Conservation (phyloP, 2,888 invertebrate species). For the Busseola fusca region DNA sequence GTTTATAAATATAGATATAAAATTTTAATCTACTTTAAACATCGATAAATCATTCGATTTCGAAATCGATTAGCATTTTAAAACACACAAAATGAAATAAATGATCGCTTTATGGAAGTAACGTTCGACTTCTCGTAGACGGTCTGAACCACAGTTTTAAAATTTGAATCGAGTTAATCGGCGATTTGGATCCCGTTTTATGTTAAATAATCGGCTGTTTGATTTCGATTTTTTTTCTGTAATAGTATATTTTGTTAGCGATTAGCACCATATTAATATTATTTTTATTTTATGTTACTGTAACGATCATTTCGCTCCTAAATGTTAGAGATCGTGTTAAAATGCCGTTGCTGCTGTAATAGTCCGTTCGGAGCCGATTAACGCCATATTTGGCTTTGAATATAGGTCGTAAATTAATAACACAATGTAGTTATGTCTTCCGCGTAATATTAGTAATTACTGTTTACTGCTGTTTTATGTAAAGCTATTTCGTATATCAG, state of each 20-base stretch:
- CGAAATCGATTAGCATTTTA: slow-evolving; percentile 55
- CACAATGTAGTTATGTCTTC: slow-evolving; percentile 33
- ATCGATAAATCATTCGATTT: slow-evolving; percentile 55
- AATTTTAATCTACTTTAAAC: slow-evolving; percentile 48
- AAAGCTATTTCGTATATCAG: slow-evolving; percentile 7
- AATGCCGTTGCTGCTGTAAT: slow-evolving; percentile 34
- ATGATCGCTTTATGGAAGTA: slow-evolving; percentile 45
- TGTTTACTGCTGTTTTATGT: slow-evolving; percentile 26
- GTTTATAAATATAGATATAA: slow-evolving; percentile 52
- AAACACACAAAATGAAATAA: slow-evolving; percentile 52
- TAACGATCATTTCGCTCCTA: slow-evolving; percentile 35
- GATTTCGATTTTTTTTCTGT: slow-evolving; percentile 37
- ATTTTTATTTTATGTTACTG: slow-evolving; percentile 51
- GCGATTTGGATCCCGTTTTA: slow-evolving; percentile 54
- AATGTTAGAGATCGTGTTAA: slow-evolving; percentile 36
- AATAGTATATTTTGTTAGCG: slow-evolving; percentile 41
- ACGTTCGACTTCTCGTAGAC: slow-evolving; percentile 34
- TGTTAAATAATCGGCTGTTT: slow-evolving; percentile 52
- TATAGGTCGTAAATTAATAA: slow-evolving; percentile 30
- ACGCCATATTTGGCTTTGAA: slow-evolving; percentile 24
- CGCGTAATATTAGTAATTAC: slow-evolving; percentile 27
- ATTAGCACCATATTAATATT: slow-evolving; percentile 55
- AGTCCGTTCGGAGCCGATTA: slow-evolving; percentile 29
- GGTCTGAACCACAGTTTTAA: slow-evolving; percentile 43
- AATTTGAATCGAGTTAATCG: slow-evolving; percentile 49